phyloP scores from a whole-genome alignment of 2,797 vertebrate species.

The Amazonetta brasiliensis region DNA sequence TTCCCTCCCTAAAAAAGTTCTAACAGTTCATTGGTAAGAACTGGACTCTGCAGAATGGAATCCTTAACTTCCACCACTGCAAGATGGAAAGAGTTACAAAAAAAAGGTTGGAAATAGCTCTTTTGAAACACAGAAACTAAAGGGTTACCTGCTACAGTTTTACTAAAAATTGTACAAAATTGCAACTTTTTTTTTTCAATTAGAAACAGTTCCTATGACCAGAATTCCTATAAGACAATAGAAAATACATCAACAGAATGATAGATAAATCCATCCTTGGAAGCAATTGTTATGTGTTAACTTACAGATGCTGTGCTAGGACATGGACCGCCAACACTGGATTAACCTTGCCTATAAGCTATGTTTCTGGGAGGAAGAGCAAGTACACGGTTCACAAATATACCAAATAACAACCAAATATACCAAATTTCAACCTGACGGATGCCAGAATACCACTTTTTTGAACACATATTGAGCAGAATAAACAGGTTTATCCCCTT shows the following conservation, averaged over 20 bases:
- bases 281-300: conserved; percentile 94
- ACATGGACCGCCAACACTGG: conserved; percentile 97
- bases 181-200: conserved; percentile 63
- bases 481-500: conserved; percentile 77
- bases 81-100: conserved; percentile 71
- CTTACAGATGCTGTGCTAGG: conserved; percentile 99
- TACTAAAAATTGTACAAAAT: conserved; percentile 74
- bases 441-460: conserved; percentile 79
- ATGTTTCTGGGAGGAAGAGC: conserved; percentile 99
- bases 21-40: conserved; percentile 53
- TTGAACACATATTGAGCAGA: conserved; percentile 70
- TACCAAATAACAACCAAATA: conserved; percentile 82
- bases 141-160: conserved; percentile 73
- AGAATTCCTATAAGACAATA: conserved; percentile 84
- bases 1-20: conserved; percentile 67
- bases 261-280: conserved; percentile 91
- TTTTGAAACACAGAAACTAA: conserved; percentile 77
- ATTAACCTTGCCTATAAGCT: conserved; percentile 99
- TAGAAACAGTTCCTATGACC: conserved; percentile 77
- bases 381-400: conserved; percentile 98
- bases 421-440: conserved; percentile 83
- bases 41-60: conserved; percentile 58
- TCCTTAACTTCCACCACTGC: conserved; percentile 74
- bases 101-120: conserved; percentile 78
- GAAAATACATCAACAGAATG: conserved; percentile 87